Conservation (phyloP, 2,113 vertebrate genomes). For the Oryzias celebensis region DNA sequence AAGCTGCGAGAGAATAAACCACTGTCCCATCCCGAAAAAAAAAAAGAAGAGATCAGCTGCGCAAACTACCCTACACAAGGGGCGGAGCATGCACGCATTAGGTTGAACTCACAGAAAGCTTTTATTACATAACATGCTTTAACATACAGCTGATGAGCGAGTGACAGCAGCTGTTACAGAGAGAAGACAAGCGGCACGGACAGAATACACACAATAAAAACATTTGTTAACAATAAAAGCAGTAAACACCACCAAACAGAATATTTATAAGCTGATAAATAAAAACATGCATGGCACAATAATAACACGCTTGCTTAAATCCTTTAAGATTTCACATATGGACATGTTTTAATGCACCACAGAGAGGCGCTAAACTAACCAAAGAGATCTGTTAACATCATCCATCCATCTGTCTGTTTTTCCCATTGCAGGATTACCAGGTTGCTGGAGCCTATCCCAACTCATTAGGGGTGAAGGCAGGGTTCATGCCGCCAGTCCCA, state of each 20-base stretch:
- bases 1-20: not conserved
- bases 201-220: conserved; percentile 36
- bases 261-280: not conserved
- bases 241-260: not conserved
- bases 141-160: conserved; percentile 47
- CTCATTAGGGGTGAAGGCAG: too few species aligned
- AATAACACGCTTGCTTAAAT: not conserved
- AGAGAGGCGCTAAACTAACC: conserved; percentile 34
- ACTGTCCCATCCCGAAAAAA: too few species aligned
- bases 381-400: not conserved
- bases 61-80: not conserved
- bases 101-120: conserved; percentile 45
- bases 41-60: conserved; percentile 1
- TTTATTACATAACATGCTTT: conserved; percentile 75
- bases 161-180: conserved; percentile 26
- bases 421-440: too few species aligned
- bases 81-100: conserved; percentile 13
- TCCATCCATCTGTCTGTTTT: too few species aligned
- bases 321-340: not conserved
- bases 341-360: conserved; percentile 4
- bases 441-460: too few species aligned
- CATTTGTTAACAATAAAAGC: conserved; percentile 26
- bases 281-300: conserved; percentile 1
- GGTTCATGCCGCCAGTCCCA: too few species aligned
- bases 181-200: conserved; percentile 32